Base-by-base conservation (phyloP, 2,797 vertebrate genomes). In the Rhynchotus rufescens region DNA sequence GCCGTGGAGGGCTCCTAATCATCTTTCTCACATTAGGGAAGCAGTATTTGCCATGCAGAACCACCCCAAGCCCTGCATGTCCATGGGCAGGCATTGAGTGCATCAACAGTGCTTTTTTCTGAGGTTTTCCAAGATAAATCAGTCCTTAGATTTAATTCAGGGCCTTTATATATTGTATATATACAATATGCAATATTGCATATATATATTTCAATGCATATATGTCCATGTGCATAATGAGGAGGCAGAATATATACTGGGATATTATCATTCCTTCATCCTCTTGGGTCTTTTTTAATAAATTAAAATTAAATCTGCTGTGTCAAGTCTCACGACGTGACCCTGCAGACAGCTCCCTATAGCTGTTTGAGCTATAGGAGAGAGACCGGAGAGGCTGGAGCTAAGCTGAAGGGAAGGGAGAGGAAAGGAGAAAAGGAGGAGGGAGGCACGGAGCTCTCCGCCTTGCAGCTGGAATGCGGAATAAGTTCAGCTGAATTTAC, bases 81-180 rank as follows among this genome's bases (percentile, higher is more conserved):
- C 34, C 8, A 45, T 6, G 22, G 32, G 28, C 12, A 34, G 34
- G 11, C 3, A 5, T 15, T 0, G 6, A 44, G 42, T 52, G 32
- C 54, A 14, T 2, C 26, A 40, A 6, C 23, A 2, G 8, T 12
- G 1, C 21, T 25, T 20, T 7, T n/a, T 64, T 42, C 44, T 22
- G 32, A 65, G 44, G 57, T 15, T 17, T 60, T 38, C 34, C 5
- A 32, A 26, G n/a, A 30, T 30, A 45, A 59, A 68, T 49, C 38
- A 0, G 0, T 20, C 34, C 36, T 56, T 8, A 30, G 56, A 54
- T 47, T 47, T 68, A 52, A 44, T 2, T 6, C 49, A 30, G 61
- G 44, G 16, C 5, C 19, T 30, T 47, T 47, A 22, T 47, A 22
- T 47, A 47, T 47, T 47, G 20, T 47, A 22, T 11, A 22, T 47